phyloP scores from a whole-genome alignment of 2,797 vertebrate genomes.

The Eulemur coronatus region DNA sequence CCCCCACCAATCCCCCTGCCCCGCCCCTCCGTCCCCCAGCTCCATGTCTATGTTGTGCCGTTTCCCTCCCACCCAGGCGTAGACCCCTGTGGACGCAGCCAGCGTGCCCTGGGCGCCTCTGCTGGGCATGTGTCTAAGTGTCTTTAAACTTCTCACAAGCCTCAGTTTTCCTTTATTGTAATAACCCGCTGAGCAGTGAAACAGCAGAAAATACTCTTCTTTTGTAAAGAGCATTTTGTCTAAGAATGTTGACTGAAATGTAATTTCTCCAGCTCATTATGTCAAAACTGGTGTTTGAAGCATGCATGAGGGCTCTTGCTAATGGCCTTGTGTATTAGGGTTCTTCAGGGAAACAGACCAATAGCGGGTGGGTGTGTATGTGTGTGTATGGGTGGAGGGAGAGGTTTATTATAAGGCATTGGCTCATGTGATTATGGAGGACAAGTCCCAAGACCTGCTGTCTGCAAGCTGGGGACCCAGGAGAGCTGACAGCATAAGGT shows the following conservation, averaged over 20 bases:
- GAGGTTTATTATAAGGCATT: neutral
- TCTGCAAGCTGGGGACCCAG: neutral
- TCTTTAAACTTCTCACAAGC: neutral
- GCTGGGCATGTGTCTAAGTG: neutral
- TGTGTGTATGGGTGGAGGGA: neutral
- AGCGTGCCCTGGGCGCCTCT: neutral
- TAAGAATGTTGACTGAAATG: neutral
- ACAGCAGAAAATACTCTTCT: neutral
- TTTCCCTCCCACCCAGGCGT: neutral
- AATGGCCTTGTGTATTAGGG: neutral
- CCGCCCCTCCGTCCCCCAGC: neutral
- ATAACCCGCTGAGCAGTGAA: neutral
- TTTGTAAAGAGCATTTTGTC: neutral
- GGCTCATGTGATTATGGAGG: neutral
- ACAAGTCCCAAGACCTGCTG: too few relatives aligned
- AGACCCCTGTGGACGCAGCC: neutral
- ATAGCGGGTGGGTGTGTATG: neutral
- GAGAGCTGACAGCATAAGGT: neutral
- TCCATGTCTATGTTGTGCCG: fast-evolving
- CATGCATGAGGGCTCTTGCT: neutral
- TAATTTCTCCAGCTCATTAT: conserved; percentile 6
- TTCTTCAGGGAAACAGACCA: neutral
- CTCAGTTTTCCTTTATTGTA: neutral
- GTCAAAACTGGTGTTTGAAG: conserved; percentile 26
- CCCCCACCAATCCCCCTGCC: neutral